phyloP scores from a whole-genome alignment of 2,113 vertebrate species.

The Amphiprion percula region DNA sequence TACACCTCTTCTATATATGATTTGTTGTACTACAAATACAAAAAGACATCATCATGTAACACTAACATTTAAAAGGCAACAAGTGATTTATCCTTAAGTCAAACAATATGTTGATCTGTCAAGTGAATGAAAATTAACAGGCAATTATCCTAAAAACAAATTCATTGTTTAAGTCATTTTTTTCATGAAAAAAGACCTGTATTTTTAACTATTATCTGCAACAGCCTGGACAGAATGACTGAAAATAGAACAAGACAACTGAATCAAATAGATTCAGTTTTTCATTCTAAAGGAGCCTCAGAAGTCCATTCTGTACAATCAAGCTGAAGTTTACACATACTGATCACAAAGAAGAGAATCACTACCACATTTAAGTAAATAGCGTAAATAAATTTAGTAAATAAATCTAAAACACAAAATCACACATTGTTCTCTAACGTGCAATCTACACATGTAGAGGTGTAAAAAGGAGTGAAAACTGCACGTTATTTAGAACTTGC shows the following conservation, averaged over 20 bases:
- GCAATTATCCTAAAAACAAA: too few relatives aligned
- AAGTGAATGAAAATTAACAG: background rate
- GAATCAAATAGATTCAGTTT: too few relatives aligned
- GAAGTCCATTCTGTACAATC: too few relatives aligned
- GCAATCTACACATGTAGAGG: background rate
- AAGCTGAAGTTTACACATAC: too few relatives aligned
- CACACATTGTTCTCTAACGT: background rate
- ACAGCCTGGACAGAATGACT: too few relatives aligned
- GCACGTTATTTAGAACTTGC: conserved; percentile 19
- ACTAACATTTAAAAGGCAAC: background rate
- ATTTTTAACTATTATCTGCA: too few relatives aligned
- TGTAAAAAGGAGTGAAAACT: background rate
- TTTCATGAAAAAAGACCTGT: too few relatives aligned
- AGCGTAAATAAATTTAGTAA: background rate
- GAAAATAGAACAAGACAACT: too few relatives aligned
- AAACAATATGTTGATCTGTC: background rate
- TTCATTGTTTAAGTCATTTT: too few relatives aligned
- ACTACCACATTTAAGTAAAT: background rate
- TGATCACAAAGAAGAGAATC: too few relatives aligned
- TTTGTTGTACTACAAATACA: background rate
- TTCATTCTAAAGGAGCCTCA: too few relatives aligned
- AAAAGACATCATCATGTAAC: background rate
- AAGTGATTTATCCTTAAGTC: background rate
- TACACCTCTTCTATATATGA: background rate
- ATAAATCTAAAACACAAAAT: background rate